Conservation (phyloP, 2,113 vertebrate species). For the Xiphias gladius region DNA sequence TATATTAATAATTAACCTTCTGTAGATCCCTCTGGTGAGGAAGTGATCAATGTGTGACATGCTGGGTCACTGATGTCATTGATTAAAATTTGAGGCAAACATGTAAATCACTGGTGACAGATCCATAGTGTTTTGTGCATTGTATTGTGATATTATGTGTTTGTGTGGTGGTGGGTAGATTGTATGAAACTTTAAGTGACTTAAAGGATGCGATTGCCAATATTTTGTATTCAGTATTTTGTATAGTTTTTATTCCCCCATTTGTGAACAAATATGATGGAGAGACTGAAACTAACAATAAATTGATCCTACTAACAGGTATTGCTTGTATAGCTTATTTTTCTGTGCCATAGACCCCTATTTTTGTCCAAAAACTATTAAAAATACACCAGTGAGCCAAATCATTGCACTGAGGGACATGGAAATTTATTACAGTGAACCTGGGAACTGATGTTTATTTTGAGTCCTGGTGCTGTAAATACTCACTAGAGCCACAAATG, state of each 20-base stretch:
- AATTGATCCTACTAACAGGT: background rate
- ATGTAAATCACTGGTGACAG: conserved; percentile 13
- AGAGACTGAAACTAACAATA: background rate
- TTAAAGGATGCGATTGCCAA: too few species aligned
- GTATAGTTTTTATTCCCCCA: background rate
- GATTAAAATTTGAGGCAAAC: conserved; percentile 24
- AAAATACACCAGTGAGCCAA: too few species aligned
- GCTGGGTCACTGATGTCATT: conserved; percentile 29
- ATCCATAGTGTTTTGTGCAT: conserved; percentile 17
- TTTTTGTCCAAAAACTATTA: too few species aligned
- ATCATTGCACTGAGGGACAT: too few species aligned
- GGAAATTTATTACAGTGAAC: background rate
- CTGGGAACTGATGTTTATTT: background rate
- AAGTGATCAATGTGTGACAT: conserved; percentile 61
- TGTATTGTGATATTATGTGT: background rate
- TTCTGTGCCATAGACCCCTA: too few species aligned
- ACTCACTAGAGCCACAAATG: background rate
- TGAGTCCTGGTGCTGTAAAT: background rate
- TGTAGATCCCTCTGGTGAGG: conserved; percentile 71
- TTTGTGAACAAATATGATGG: background rate
- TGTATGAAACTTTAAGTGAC: too few species aligned
- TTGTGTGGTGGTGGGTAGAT: too few species aligned
- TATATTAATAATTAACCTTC: conserved; percentile 83
- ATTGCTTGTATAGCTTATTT: background rate
- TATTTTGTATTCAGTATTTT: too few species aligned